phyloP scores from a whole-genome alignment of 2,797 vertebrate species.

The Telmatherina bonti region DNA sequence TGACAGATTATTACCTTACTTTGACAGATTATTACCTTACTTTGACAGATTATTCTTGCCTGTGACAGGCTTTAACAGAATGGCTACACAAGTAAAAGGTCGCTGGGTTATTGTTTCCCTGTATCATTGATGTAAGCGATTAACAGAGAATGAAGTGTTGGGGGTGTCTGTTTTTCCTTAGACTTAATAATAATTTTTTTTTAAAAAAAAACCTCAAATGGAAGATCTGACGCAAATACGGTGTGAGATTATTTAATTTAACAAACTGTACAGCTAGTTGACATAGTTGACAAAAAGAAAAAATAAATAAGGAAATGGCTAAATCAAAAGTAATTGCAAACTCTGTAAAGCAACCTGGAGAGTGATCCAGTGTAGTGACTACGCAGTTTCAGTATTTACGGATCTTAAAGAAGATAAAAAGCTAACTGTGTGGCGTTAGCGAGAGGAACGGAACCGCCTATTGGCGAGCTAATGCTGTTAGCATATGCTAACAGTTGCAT shows the following conservation, averaged over 20 bases:
- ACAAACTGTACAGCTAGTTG: background rate
- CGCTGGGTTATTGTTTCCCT: conserved; percentile 21
- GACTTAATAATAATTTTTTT: too few relatives aligned
- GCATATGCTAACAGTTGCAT: conserved; percentile 56
- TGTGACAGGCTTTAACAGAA: conserved; percentile 48
- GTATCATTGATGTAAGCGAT: background rate
- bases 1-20: conserved; percentile 47
- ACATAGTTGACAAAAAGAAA: background rate
- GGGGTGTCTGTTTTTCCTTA: fast-evolving
- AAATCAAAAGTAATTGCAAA: background rate
- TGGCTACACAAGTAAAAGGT: conserved; percentile 45
- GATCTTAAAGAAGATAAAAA: conserved; percentile 23
- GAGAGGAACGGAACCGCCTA: conserved; percentile 26
- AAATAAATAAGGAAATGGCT: fast-evolving
- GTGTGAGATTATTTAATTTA: background rate
- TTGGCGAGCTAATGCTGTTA: conserved; percentile 55
- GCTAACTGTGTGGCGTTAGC: conserved; percentile 31
- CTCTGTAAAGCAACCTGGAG: fast-evolving
- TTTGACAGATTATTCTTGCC: too few relatives aligned
- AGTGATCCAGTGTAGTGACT: background rate
- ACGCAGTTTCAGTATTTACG: conserved; percentile 1
- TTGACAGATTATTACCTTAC: conserved; percentile 55
- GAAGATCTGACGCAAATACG: background rate
- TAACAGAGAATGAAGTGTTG: background rate
- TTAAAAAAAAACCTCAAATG: background rate